Base-by-base conservation (phyloP, 2,797 vertebrate species). In the Xiphophorus birchmanni region DNA sequence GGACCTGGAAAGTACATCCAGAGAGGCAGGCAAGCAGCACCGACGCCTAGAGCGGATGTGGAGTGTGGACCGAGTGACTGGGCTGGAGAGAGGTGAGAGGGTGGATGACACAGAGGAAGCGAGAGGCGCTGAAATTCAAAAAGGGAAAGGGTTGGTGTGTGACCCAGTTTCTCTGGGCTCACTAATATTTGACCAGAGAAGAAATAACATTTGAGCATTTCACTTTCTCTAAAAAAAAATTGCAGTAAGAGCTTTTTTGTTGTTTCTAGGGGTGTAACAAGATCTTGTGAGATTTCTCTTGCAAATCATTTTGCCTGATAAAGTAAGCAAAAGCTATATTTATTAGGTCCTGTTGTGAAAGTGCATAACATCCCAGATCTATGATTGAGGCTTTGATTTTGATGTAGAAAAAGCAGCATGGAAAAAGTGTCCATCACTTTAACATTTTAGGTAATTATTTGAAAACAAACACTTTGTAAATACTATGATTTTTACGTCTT, bases 41-140 rank as follows among this genome's bases (percentile, higher is more conserved):
- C 97, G 96, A 81, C 96, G 96, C 92, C 96, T 99, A 95, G 97
- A 98, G 94, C 94, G 97, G 94, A 98, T 98, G 98, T 97, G 96
- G 91, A 99, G 98, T 78, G 96, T 98, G 0, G 97, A 98, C 87
- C 96, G 97, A 52, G 90, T 98, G 95, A 97, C 98, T 91, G 98
- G 98, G 95, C 91, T 94, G 90, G 95, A 95, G 91, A 94, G 95
- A 95, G 95, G 96, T 95, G 95, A 95, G 95, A 94, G 87, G 91
- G 93, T 67, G 81, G 90, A 90, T 81, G 90, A 88, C 92, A 87
- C 90, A 91, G 90, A 92, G 91, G 73, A 84, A 91, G 88, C 90
- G 89, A 93, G 92, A 94, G 91, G 89, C 86, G 72, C 77, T 87
- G 72, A 85, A 83, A 83, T 86, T 84, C 86, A 89, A 86, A 81